These are phyloP conservation scores for Brienomyrus brachyistius DNA, from an alignment of 2,113 vertebrate species.

Conservation along the genomic window DNA sequence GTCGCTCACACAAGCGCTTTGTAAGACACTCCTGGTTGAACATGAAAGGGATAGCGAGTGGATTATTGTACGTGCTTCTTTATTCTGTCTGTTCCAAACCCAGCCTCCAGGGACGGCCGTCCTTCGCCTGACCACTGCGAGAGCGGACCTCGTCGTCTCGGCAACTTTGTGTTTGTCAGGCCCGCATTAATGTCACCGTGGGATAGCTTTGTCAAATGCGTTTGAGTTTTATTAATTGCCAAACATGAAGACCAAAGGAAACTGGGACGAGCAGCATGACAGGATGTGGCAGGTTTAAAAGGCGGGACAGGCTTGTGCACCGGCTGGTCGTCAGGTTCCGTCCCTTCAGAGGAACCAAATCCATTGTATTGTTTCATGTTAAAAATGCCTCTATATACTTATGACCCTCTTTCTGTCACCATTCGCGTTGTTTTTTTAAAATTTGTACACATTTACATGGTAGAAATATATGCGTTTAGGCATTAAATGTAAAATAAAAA, in stretches of 20 bases:
- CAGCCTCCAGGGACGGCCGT: not conserved
- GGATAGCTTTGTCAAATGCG: not conserved
- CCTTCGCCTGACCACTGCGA: not conserved
- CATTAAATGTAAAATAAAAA: not conserved
- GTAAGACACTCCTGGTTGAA: not conserved
- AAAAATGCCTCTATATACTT: not conserved
- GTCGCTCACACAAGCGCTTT: not conserved
- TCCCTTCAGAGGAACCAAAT: not conserved
- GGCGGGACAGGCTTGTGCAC: not conserved
- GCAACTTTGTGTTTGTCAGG: not conserved
- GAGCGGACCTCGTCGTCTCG: not conserved
- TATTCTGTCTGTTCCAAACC: not conserved
- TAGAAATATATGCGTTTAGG: not conserved
- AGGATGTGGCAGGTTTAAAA: not conserved
- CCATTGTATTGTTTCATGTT: not conserved
- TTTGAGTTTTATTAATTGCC: slow-evolving; percentile 2
- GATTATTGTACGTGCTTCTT: not conserved
- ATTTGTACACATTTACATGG: not conserved
- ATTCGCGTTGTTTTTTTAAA: not conserved
- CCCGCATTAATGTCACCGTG: not conserved
- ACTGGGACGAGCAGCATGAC: not conserved
- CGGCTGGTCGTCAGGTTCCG: not conserved
- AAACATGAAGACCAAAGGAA: not conserved
- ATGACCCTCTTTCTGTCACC: not conserved
- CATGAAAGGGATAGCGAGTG: not conserved